Evolutionary conservation across 2,113 vertebrate genomes (phyloP).

Genomic region (Plecotus auritus): DNA sequence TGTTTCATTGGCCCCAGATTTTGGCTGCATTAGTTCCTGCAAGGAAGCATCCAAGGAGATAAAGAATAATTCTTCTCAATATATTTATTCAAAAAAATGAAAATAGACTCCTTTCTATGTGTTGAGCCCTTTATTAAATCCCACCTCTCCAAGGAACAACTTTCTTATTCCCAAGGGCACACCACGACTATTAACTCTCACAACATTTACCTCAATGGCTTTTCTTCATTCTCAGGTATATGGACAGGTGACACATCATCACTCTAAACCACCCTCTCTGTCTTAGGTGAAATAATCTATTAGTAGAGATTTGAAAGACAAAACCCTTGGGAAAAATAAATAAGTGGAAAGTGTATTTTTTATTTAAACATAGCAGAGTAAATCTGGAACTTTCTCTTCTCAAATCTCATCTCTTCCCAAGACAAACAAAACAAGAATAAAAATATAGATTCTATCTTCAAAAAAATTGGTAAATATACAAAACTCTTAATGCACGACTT

Average conservation of each 20-base stretch:
- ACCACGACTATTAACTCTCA: background rate
- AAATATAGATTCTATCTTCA: background rate
- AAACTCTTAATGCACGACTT: background rate
- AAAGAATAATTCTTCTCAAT: background rate
- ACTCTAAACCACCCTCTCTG: background rate
- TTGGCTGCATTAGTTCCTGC: conserved; percentile 2
- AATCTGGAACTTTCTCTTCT: background rate
- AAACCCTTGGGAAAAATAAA: background rate
- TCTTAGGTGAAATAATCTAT: background rate
- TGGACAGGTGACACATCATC: background rate
- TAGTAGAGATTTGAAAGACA: background rate
- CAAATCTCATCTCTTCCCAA: background rate
- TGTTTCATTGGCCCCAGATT: conserved; percentile 14
- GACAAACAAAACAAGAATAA: background rate
- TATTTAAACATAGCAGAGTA: background rate
- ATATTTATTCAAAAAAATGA: background rate
- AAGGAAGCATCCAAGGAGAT: background rate
- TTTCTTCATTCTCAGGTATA: background rate
- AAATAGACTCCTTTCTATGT: background rate
- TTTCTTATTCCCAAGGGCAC: background rate
- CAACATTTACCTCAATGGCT: background rate
- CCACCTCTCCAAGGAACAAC: background rate
- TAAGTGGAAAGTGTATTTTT: background rate
- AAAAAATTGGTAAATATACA: background rate
- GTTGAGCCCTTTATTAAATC: background rate